These are phyloP conservation scores for Brassicogethes aeneus DNA, from an alignment of 2,888 invertebrate species.

Conservation along the genomic window DNA sequence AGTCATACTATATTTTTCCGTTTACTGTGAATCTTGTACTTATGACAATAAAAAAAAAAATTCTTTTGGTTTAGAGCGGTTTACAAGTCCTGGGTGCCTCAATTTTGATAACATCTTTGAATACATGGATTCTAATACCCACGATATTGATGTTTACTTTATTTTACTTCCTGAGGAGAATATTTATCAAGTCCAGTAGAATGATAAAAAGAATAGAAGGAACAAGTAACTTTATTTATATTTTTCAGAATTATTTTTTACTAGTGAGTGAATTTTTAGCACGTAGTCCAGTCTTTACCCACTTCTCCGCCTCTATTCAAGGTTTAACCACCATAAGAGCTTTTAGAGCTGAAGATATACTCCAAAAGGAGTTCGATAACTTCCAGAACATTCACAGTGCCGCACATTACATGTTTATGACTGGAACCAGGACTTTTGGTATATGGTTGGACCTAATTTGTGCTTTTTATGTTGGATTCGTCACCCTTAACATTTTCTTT, in stretches of 20 bases:
- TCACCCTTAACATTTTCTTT: constrained; percentile 53
- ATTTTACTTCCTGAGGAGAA: constrained; percentile 52
- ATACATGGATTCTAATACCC: constrained; percentile 57
- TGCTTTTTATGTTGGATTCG: constrained; percentile 50
- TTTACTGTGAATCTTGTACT: too few relatives aligned
- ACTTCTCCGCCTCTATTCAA: constrained; percentile 62
- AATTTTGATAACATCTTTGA: constrained; percentile 61
- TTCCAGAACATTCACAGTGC: constrained; percentile 58
- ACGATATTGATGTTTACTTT: constrained; percentile 43
- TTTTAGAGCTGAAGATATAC: constrained; percentile 52
- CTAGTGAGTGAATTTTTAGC: constrained; percentile 23
- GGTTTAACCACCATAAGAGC: constrained; percentile 69
- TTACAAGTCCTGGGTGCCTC: too few relatives aligned
- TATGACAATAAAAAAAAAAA: too few relatives aligned
- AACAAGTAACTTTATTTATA: constrained; percentile 32
- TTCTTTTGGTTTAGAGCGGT: too few relatives aligned
- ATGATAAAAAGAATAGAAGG: constrained; percentile 55
- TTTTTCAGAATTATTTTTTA: neutral
- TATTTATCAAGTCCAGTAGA: constrained; percentile 61
- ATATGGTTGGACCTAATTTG: constrained; percentile 58
- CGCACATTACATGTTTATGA: constrained; percentile 56
- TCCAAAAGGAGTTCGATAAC: constrained; percentile 51
- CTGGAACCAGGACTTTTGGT: constrained; percentile 57
- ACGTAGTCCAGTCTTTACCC: constrained; percentile 66
- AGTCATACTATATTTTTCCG: too few relatives aligned